Evolutionary conservation across 2,113 vertebrate species (phyloP).

Genomic region (Ellobius talpinus): DNA sequence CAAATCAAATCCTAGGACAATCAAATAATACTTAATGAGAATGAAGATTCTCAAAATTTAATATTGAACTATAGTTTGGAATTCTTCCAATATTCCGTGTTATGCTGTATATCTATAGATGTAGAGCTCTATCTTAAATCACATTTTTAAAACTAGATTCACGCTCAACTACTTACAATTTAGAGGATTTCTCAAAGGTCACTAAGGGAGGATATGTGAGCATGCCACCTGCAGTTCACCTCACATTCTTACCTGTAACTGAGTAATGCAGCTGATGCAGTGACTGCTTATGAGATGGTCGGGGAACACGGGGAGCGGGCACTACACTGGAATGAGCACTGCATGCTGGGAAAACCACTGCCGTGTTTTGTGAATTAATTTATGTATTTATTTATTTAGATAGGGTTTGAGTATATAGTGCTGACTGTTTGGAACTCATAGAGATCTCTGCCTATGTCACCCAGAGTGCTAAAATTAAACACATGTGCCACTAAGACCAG

Average conservation of each 20-base stretch:
- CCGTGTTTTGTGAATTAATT: no score
- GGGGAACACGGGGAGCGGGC: neutral
- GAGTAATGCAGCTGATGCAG: neutral
- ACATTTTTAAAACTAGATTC: constrained; percentile 41
- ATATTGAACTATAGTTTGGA: constrained; percentile 5
- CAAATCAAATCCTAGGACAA: neutral
- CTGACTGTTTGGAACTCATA: neutral
- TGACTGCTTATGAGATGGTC: neutral
- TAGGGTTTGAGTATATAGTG: neutral
- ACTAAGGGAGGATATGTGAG: neutral
- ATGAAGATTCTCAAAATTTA: neutral
- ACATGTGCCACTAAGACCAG: neutral
- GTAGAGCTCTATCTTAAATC: neutral
- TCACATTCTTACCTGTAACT: neutral
- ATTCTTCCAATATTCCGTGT: neutral
- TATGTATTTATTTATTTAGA: neutral
- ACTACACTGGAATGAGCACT: neutral
- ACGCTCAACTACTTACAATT: neutral
- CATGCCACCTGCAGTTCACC: neutral
- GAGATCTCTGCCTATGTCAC: neutral
- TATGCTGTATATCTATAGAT: neutral
- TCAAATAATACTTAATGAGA: neutral
- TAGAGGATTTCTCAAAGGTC: constrained; percentile 16
- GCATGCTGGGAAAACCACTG: neutral
- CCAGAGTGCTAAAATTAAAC: no score